These are phyloP conservation scores for Carduelis carduelis DNA, from an alignment of 2,797 vertebrate species.

Conservation along the genomic window DNA sequence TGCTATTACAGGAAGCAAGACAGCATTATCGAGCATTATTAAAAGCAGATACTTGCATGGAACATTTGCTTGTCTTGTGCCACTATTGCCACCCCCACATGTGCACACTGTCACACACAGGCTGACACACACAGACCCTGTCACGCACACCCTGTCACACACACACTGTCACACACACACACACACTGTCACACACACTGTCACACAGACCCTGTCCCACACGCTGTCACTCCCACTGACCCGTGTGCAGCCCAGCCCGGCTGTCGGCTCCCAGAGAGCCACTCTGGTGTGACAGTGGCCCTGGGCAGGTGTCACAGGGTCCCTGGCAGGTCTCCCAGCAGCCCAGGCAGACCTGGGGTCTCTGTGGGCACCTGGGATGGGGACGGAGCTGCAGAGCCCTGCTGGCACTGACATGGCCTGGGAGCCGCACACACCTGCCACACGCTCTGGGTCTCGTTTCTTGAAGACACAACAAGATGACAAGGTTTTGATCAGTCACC, in stretches of 20 bases:
- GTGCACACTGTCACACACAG: no score
- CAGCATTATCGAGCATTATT: not conserved
- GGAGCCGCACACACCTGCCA: rapidly evolving
- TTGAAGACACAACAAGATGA: not conserved
- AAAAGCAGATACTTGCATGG: not conserved
- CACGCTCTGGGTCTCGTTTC: not conserved
- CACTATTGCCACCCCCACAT: rapidly evolving
- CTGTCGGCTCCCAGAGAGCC: not conserved
- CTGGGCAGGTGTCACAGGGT: not conserved
- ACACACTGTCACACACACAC: not conserved
- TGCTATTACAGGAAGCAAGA: not conserved
- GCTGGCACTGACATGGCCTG: rapidly evolving
- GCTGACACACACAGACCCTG: not conserved
- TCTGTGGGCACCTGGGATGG: not conserved
- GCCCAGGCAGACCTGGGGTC: not conserved
- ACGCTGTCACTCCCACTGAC: rapidly evolving
- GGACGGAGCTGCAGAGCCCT: not conserved
- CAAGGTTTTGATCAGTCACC: not conserved
- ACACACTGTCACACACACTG: not conserved
- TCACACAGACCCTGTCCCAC: not conserved
- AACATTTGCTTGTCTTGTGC: not conserved
- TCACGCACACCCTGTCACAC: not conserved
- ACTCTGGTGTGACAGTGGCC: not conserved
- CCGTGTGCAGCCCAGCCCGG: rapidly evolving
- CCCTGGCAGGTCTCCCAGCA: not conserved